Percentiles rank a stretch among this genome's conserved stretches.
Evolutionary conservation across 2,797 vertebrate species (phyloP).

Genomic region (Babyrousa celebensis): DNA sequence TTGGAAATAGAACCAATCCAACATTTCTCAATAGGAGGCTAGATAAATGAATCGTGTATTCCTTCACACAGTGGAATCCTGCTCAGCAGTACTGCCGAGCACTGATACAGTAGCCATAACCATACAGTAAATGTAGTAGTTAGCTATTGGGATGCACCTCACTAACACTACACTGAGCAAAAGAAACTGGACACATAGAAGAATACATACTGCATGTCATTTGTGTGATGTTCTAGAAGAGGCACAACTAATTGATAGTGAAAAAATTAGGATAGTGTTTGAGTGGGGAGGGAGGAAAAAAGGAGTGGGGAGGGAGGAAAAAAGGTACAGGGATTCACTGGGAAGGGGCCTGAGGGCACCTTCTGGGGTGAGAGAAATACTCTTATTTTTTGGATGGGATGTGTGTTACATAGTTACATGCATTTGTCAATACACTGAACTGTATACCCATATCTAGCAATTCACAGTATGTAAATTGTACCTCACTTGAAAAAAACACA

Average conservation of each 20-base stretch:
- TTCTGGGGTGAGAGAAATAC: neutral
- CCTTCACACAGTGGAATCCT: neutral
- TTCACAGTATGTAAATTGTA: neutral
- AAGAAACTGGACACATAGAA: neutral
- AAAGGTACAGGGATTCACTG: no score
- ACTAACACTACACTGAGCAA: neutral
- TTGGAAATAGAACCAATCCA: neutral
- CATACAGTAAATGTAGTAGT: no score
- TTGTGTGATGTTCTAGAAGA: neutral
- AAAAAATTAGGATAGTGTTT: neutral
- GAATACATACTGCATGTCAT: neutral
- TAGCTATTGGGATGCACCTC: accelerated
- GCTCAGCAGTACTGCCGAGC: neutral
- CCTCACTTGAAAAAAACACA: neutral
- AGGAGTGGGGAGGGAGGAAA: neutral
- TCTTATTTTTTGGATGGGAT: neutral
- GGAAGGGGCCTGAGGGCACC: neutral
- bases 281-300: neutral
- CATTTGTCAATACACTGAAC: neutral
- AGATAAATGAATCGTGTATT: no score
- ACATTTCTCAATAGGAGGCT: accelerated
- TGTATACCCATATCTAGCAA: neutral
- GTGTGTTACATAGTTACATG: neutral
- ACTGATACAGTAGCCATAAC: neutral
- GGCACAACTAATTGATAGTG: neutral